Conservation (phyloP, 2,888 invertebrate species). For the Stenoptilia bipunctidactyla region DNA sequence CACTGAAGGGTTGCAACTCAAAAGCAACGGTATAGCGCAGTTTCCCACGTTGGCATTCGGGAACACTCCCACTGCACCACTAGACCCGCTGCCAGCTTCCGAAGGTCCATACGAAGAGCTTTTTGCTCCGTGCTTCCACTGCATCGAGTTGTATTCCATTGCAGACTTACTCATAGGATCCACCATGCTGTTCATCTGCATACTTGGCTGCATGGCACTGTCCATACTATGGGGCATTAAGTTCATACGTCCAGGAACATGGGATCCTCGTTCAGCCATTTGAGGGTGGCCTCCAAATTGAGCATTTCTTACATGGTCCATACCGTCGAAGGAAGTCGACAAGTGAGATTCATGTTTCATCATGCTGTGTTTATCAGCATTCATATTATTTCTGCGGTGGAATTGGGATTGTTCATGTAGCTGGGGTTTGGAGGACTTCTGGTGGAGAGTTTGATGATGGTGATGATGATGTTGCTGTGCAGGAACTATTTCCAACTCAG, state of each 20-base stretch:
- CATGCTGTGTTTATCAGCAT: background rate
- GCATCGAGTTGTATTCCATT: slow-evolving; percentile 22
- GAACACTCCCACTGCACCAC: slow-evolving; percentile 44
- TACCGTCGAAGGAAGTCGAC: background rate
- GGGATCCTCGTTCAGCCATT: background rate
- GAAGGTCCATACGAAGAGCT: background rate
- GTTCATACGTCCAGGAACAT: background rate
- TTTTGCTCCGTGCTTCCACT: slow-evolving; percentile 27
- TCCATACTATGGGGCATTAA: slow-evolving; percentile 21
- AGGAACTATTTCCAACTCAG: background rate
- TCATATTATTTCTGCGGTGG: too few relatives aligned
- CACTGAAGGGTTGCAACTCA: slow-evolving; percentile 56
- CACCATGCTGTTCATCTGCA: slow-evolving; percentile 26
- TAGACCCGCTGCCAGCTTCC: slow-evolving; percentile 7
- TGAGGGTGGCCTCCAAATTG: background rate
- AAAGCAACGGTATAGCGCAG: slow-evolving; percentile 49
- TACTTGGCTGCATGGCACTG: slow-evolving; percentile 23
- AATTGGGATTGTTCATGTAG: too few relatives aligned
- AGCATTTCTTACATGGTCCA: background rate
- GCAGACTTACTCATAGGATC: slow-evolving; percentile 25
- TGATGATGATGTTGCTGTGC: slow-evolving; percentile 1
- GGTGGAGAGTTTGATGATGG: background rate
- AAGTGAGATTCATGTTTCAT: background rate
- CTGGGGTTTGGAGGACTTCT: too few relatives aligned
- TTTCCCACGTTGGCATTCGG: slow-evolving; percentile 47